A percentile compares a stretch with the other conserved stretches of the same genome.
These are phyloP conservation scores for Hucho hucho DNA, from an alignment of 2,113 vertebrate species.

Conservation along the genomic window DNA sequence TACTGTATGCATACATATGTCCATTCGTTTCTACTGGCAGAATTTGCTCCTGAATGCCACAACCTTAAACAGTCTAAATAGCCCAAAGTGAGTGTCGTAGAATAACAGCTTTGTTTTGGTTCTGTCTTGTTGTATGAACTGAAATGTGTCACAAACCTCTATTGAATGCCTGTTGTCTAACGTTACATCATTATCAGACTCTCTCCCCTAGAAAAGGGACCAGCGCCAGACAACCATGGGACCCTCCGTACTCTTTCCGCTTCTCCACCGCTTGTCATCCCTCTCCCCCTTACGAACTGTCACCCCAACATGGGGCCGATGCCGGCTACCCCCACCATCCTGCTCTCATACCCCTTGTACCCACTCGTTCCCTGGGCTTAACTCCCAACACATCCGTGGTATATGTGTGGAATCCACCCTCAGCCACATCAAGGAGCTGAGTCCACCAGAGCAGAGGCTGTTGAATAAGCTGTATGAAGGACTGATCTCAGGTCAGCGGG, in stretches of 20 bases:
- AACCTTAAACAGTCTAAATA: too few relatives aligned
- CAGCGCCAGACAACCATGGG: conserved; percentile 46
- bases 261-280: conserved; percentile 38
- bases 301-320: conserved; percentile 8
- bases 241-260: conserved; percentile 4
- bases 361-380: not conserved
- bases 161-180: too few relatives aligned
- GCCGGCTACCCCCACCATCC: not conserved
- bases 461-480: conserved; percentile 82
- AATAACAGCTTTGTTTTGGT: too few relatives aligned
- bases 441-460: conserved; percentile 79
- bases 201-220: conserved; percentile 26
- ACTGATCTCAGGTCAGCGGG: conserved; percentile 83
- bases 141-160: too few relatives aligned
- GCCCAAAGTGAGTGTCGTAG: too few relatives aligned
- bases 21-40: too few relatives aligned
- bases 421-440: conserved; percentile 69
- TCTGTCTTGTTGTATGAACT: too few relatives aligned
- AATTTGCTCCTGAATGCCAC: too few relatives aligned
- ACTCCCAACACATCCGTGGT: conserved; percentile 41
- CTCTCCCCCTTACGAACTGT: conserved; percentile 3
- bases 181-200: too few relatives aligned
- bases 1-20: too few relatives aligned
- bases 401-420: conserved; percentile 60
- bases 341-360: not conserved